Evolutionary conservation across 2,113 vertebrate species (phyloP), one percentile per base, ranked within the genome.

Genomic region (Rynchops niger): DNA sequence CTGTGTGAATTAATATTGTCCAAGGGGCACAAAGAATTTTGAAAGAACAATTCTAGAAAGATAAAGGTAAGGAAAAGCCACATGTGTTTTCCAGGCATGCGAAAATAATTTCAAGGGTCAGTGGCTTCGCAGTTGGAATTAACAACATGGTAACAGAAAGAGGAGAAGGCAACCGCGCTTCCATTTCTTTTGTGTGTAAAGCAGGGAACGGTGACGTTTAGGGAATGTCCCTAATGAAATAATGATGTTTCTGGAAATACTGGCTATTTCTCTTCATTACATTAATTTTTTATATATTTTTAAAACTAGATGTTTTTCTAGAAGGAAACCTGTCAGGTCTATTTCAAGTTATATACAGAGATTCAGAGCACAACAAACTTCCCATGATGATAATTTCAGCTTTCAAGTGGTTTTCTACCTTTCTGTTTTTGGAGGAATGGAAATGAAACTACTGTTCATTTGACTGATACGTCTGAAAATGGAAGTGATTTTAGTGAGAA

Each of bases 91-190:
- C 78, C 65, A 95, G 78, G 70, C 76, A 88, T 92, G 81, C 91
- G 91, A 95, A 96, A 96, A 96, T 93, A 91, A 97, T 95, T 97
- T 92, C 94, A 95, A 85, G 95, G 94, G 85, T 96, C 96, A 96
- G 38, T 83, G 81, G 42, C 50, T 95, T 95, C 9, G 1, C 90
- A 86, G 84, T 82, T 95, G 94, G 88, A 97, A 90, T 84, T 94
- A 96, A 72, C 47, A 91, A 53, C 32, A 36, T 43, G 32, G 42
- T 73, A 67, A 92, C 90, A 80, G 82, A 77, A 88, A 73, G 32
- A 78, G 66, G 20, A 56, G 50, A 82, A 82, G 69, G 61, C 1
- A 3, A 65, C 76, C 71, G 34, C 36, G 52, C 58, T 85, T 87
- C 38, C 17, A 4, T 84, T 76, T 83, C 47, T 61, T 52, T 50